phyloP scores from a whole-genome alignment of 1,140 invertebrate genomes.

The Lepidostoma basale region DNA sequence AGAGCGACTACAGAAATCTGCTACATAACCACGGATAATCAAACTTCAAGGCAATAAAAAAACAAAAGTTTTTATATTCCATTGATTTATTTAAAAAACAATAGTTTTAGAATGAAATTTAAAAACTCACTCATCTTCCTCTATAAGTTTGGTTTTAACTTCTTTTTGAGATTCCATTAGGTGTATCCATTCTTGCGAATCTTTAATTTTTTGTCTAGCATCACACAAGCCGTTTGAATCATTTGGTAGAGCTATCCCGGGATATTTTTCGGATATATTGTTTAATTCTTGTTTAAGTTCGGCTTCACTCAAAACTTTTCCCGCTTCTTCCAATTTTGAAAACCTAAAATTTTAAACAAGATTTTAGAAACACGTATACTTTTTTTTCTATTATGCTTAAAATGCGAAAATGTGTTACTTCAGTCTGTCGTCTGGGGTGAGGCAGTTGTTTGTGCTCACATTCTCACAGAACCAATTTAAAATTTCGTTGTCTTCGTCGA shows the following conservation, averaged over 20 bases:
- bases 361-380: not conserved
- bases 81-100: no score
- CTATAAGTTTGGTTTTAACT: not conserved
- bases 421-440: not conserved
- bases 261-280: constrained; percentile 6
- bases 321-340: constrained; percentile 3
- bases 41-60: no score
- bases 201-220: not conserved
- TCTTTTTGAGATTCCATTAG: not conserved
- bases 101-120: not conserved
- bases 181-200: not conserved
- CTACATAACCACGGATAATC: no score
- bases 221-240: not conserved
- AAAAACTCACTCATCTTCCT: not conserved
- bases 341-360: not conserved
- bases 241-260: not conserved
- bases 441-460: constrained; percentile 1
- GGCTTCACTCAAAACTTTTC: not conserved
- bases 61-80: no score
- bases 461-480: constrained; percentile 25
- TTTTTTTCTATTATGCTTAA: not conserved
- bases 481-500: constrained; percentile 21
- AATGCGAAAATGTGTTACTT: not conserved
- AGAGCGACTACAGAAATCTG: no score
- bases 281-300: not conserved